These are phyloP conservation scores for Machimus atricapillus DNA, from an alignment of 2,888 invertebrate genomes.

Conservation along the genomic window DNA sequence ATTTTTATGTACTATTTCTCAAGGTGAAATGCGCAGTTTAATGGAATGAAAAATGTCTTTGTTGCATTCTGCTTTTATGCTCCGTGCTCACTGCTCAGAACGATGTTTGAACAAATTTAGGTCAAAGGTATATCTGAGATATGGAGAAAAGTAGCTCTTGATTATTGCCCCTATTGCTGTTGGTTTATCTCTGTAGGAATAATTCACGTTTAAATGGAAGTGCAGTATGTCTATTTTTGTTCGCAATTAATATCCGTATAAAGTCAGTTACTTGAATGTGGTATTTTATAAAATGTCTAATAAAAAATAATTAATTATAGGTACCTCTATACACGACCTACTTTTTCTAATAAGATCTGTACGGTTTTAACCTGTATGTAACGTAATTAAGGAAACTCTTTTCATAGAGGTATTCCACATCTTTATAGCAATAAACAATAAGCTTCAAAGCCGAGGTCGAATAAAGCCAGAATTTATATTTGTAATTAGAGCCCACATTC, in stretches of 20 bases:
- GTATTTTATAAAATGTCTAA: no score
- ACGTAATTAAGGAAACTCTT: background rate
- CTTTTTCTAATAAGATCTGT: no score
- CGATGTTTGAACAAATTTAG: background rate
- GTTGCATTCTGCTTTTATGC: background rate
- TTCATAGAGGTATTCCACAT: background rate
- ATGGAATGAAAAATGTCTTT: background rate
- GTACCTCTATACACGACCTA: no score
- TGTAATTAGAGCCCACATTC: background rate
- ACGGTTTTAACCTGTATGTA: background rate
- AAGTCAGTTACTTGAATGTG: no score
- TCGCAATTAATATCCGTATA: background rate
- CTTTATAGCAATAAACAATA: background rate
- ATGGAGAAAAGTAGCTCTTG: background rate
- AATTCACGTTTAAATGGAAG: background rate
- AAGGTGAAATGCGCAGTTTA: background rate
- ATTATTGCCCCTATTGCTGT: background rate
- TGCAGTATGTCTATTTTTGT: background rate
- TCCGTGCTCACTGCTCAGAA: background rate
- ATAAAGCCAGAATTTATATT: background rate
- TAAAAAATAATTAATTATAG: no score
- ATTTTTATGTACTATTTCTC: background rate
- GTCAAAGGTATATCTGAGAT: background rate
- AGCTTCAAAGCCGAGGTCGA: background rate
- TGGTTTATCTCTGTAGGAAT: background rate